Percentiles rank a stretch among this genome's conserved stretches.
Evolutionary conservation across 2,113 vertebrate genomes (phyloP).

Genomic region (Ictidomys tridecemlineatus): DNA sequence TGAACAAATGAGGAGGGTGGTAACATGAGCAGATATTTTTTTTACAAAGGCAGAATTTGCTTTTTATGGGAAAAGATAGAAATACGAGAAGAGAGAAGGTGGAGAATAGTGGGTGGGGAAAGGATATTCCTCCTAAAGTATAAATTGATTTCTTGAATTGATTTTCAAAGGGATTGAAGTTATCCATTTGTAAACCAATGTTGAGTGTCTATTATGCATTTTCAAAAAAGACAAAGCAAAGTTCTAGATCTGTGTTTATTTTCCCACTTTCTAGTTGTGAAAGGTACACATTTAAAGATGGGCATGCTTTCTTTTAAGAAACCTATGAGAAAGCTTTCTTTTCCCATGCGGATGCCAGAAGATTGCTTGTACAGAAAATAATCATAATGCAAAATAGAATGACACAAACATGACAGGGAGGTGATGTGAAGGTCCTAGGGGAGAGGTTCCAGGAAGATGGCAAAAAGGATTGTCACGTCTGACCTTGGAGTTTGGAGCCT

Average conservation of each 20-base stretch:
- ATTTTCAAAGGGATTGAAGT: not conserved
- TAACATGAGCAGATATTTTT: not conserved
- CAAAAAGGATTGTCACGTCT: not conserved
- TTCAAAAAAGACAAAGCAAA: not conserved
- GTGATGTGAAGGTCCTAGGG: not conserved
- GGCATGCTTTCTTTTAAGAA: not conserved
- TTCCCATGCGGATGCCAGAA: not conserved
- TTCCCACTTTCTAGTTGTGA: not conserved
- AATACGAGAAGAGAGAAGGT: not conserved
- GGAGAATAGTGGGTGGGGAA: not conserved
- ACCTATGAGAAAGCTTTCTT: not conserved
- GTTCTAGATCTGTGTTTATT: not conserved
- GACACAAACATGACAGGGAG: not conserved
- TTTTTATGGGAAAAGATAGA: not conserved
- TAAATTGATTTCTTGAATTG: not conserved
- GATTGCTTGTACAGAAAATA: not conserved
- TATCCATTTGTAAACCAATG: not conserved
- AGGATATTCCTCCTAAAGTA: not conserved
- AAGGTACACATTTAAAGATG: not conserved
- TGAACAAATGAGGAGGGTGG: not conserved
- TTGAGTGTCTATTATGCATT: not conserved
- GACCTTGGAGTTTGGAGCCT: not conserved
- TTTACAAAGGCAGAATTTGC: not conserved
- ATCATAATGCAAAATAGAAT: not conserved
- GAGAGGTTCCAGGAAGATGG: not conserved